These are phyloP conservation scores for Xylocopa sonorina DNA, from an alignment of 1,140 invertebrate genomes.

Conservation along the genomic window DNA sequence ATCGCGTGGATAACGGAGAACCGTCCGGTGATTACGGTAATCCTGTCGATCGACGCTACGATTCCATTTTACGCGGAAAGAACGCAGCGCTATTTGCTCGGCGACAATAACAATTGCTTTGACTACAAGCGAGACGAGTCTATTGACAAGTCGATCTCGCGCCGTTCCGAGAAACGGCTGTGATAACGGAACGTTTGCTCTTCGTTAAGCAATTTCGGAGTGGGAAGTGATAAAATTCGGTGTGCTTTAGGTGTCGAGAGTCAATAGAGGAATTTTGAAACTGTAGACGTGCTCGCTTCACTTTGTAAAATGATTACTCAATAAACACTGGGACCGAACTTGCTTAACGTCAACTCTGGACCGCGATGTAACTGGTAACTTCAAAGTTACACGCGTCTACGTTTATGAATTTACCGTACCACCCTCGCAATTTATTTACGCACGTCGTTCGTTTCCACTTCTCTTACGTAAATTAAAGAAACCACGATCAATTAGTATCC, in stretches of 20 bases:
- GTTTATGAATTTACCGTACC: no score
- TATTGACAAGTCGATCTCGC: not conserved
- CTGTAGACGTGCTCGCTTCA: not conserved
- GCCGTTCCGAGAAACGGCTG: not conserved
- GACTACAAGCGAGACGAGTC: no score
- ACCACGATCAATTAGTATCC: no score
- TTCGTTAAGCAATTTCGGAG: not conserved
- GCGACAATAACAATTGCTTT: not conserved
- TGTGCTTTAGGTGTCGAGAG: not conserved
- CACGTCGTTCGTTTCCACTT: no score
- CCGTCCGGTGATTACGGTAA: slow-evolving; percentile 14
- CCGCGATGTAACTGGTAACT: no score
- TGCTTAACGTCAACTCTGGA: not conserved
- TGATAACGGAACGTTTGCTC: not conserved
- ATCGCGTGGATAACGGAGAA: slow-evolving; percentile 30
- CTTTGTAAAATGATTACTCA: not conserved
- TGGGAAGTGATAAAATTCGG: not conserved
- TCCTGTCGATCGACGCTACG: not conserved
- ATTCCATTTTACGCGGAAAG: not conserved
- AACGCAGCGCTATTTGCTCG: not conserved
- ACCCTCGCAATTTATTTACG: no score
- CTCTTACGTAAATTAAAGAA: no score
- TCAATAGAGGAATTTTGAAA: not conserved
- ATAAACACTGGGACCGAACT: not conserved
- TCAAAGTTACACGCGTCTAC: no score